These are phyloP conservation scores for Amazona guildingii DNA, from an alignment of 2,113 vertebrate species.

Conservation along the genomic window DNA sequence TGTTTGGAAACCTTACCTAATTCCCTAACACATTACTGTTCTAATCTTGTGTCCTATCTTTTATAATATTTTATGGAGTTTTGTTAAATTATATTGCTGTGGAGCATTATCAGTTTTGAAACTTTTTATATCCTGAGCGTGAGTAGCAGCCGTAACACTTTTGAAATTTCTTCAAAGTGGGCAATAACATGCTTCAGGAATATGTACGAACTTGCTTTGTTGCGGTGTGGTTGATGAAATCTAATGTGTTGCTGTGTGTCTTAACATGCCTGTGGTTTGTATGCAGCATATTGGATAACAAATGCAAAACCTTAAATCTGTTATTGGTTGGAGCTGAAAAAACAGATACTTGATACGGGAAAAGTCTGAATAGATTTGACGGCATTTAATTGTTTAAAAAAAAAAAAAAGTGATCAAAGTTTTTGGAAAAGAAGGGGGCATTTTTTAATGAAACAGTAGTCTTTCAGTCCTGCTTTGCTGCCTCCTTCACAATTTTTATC, in stretches of 20 bases:
- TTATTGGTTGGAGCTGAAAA: not conserved
- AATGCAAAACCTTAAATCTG: not conserved
- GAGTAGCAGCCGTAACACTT: not conserved
- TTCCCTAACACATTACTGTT: not conserved
- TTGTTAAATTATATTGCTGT: not conserved
- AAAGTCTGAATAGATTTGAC: not conserved
- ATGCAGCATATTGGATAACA: not conserved
- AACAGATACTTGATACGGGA: not conserved
- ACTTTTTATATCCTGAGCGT: not conserved
- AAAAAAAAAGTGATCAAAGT: not conserved
- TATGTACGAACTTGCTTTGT: not conserved
- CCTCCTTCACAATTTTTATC: not conserved
- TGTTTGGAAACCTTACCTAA: not conserved
- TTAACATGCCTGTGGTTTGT: conserved; percentile 18
- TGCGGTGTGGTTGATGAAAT: not conserved
- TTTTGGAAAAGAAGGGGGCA: not conserved
- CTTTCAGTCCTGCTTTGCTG: not conserved
- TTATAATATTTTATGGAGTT: not conserved
- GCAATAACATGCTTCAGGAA: not conserved
- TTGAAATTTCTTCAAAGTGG: not conserved
- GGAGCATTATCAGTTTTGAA: not conserved
- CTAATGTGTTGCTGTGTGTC: not conserved
- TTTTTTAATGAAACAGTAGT: not conserved
- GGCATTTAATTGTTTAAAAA: not conserved
- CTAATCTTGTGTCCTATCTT: not conserved